Percentiles rank a stretch among this genome's conserved stretches.
phyloP scores from a whole-genome alignment of 1,140 invertebrate genomes.

The Vanessa atalanta region DNA sequence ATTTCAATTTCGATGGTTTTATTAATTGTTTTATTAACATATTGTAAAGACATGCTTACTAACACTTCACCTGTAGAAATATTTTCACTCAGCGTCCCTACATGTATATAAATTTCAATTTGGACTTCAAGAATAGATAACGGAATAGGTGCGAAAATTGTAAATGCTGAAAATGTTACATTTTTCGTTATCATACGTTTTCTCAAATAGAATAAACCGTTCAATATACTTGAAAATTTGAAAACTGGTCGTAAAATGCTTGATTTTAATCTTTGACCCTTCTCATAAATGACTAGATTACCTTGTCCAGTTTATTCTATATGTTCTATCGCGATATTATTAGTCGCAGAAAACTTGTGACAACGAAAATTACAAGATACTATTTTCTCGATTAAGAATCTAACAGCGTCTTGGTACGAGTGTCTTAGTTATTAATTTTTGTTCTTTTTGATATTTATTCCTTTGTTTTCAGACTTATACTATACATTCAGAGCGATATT shows the following conservation, averaged over 20 bases:
- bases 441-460: slow-evolving; percentile 15
- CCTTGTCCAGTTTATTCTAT: slow-evolving; percentile 22
- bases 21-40: slow-evolving; percentile 4
- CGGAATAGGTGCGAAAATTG: slow-evolving; percentile 73
- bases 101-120: slow-evolving; percentile 45
- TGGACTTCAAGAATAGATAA: slow-evolving; percentile 81
- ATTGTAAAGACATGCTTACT: slow-evolving; percentile 55
- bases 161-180: slow-evolving; percentile 67
- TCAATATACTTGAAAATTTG: slow-evolving; percentile 13
- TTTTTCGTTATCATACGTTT: slow-evolving; percentile 57
- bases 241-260: slow-evolving; percentile 10
- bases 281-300: slow-evolving; percentile 20
- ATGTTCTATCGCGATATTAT: slow-evolving; percentile 13
- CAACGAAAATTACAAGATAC: slow-evolving; percentile 44
- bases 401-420: slow-evolving; percentile 81
- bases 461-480: slow-evolving; percentile 36
- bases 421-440: slow-evolving; percentile 70
- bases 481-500: slow-evolving; percentile 38
- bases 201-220: slow-evolving; percentile 31
- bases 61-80: slow-evolving; percentile 64
- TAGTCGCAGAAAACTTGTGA: slow-evolving; percentile 48
- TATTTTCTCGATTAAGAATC: slow-evolving; percentile 33
- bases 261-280: slow-evolving; percentile 25
- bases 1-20: slow-evolving; percentile 28
- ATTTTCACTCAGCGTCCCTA: slow-evolving; percentile 45